These are phyloP conservation scores for Luffia ferchaultella DNA, from an alignment of 2,888 invertebrate species.

Conservation along the genomic window DNA sequence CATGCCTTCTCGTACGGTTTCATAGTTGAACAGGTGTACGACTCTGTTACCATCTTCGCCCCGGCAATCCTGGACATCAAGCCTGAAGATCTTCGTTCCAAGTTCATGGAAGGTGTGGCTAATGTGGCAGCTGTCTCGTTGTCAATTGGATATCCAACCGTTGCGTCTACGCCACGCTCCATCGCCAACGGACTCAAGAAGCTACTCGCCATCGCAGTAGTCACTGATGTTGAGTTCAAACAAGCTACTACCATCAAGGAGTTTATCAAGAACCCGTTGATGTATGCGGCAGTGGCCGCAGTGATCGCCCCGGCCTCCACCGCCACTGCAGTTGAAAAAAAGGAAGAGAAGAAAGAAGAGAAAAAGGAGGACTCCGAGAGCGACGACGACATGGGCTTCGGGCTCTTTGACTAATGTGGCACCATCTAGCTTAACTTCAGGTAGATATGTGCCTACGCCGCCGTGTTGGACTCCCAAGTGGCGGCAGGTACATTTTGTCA, in stretches of 20 bases:
- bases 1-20: conserved; percentile 99
- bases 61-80: conserved; percentile 98
- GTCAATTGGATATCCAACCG: conserved; percentile 93
- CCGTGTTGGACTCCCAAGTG: conserved; percentile 55
- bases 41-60: conserved; percentile 97
- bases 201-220: conserved; percentile 94
- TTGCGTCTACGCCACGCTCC: conserved; percentile 97
- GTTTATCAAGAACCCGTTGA: conserved; percentile 94
- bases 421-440: neutral
- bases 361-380: conserved; percentile 83
- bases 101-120: conserved; percentile 93
- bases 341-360: conserved; percentile 77
- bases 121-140: conserved; percentile 95
- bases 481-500: conserved; percentile 30
- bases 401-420: conserved; percentile 81
- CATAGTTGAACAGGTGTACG: conserved; percentile 90
- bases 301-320: conserved; percentile 73
- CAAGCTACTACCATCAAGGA: conserved; percentile 94
- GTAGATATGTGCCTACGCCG: conserved; percentile 27
- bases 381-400: conserved; percentile 98
- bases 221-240: conserved; percentile 94
- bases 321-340: conserved; percentile 67
- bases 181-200: conserved; percentile 98
- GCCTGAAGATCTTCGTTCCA: conserved; percentile 90
- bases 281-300: conserved; percentile 77